Conservation (phyloP, 2,797 vertebrate species). For the Phylloscopus collybita region DNA sequence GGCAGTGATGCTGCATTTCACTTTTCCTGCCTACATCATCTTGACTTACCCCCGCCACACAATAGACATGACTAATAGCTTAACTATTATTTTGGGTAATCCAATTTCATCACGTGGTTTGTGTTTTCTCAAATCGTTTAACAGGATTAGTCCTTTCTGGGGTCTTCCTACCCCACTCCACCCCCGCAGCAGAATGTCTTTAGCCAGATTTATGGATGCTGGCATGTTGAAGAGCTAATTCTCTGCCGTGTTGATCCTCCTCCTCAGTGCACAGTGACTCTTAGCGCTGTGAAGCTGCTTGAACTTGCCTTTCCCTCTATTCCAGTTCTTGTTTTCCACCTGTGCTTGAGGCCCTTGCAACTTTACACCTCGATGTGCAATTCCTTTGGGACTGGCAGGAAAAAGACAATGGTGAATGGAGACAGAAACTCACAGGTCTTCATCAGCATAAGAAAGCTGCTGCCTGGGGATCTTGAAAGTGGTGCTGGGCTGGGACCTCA, state of each 20-base stretch:
- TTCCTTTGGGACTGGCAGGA: background rate
- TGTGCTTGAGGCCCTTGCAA: background rate
- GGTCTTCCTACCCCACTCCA: background rate
- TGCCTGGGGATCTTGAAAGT: background rate
- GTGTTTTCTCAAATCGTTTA: conserved; percentile 12
- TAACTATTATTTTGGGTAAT: conserved; percentile 53
- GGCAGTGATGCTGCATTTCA: background rate
- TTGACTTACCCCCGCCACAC: background rate
- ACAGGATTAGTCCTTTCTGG: conserved; percentile 43
- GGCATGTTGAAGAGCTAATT: background rate
- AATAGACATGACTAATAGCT: conserved; percentile 47
- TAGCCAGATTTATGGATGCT: conserved; percentile 29
- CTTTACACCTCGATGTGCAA: background rate
- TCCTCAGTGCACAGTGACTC: background rate
- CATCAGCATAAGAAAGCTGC: background rate
- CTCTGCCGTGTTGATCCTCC: background rate
- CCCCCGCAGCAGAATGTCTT: background rate
- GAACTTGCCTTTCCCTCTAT: background rate
- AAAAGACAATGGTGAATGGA: background rate
- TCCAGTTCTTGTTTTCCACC: background rate
- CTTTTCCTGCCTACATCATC: background rate
- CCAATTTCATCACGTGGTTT: conserved; percentile 38
- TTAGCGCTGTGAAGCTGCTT: background rate
- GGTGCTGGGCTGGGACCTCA: background rate
- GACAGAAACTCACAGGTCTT: background rate